Percentiles rank a stretch among this genome's conserved stretches.
Conservation (phyloP, 2,113 vertebrate species). For the Callipepla squamata region DNA sequence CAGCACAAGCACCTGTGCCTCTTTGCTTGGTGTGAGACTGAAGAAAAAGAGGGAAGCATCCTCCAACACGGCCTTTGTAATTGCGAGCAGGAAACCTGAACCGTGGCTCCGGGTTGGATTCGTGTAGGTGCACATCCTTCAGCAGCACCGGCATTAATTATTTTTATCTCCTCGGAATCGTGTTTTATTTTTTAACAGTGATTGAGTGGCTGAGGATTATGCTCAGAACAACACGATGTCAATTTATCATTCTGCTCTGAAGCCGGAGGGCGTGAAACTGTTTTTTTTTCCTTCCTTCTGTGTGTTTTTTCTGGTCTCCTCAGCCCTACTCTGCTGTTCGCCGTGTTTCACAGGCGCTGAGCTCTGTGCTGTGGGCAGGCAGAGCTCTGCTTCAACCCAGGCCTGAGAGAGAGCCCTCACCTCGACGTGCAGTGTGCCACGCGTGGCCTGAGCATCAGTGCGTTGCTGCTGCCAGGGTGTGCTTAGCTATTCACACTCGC, state of each 20-base stretch:
- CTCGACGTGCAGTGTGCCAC: background rate
- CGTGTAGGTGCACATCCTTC: background rate
- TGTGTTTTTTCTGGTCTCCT: background rate
- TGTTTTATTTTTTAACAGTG: constrained; percentile 66
- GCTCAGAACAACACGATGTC: constrained; percentile 50
- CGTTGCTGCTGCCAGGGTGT: background rate
- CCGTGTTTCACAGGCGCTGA: background rate
- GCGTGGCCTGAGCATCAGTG: background rate
- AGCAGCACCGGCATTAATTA: constrained; percentile 46
- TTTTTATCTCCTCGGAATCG: constrained; percentile 64
- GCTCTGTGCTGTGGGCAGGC: background rate
- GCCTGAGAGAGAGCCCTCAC: background rate
- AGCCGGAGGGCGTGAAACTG: constrained; percentile 53
- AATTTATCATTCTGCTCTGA: constrained; percentile 60
- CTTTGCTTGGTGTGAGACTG: background rate
- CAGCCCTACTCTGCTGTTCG: constrained; percentile 31
- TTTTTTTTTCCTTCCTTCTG: constrained; percentile 25
- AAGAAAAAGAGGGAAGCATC: background rate
- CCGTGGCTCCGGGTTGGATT: background rate
- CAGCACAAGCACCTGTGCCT: background rate
- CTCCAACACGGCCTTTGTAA: background rate
- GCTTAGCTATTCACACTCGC: background rate
- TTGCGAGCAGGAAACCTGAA: background rate
- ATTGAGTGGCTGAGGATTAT: constrained; percentile 58
- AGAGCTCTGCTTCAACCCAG: background rate